Evolutionary conservation across 2,797 vertebrate genomes (phyloP).

Genomic region (Brotula barbata): DNA sequence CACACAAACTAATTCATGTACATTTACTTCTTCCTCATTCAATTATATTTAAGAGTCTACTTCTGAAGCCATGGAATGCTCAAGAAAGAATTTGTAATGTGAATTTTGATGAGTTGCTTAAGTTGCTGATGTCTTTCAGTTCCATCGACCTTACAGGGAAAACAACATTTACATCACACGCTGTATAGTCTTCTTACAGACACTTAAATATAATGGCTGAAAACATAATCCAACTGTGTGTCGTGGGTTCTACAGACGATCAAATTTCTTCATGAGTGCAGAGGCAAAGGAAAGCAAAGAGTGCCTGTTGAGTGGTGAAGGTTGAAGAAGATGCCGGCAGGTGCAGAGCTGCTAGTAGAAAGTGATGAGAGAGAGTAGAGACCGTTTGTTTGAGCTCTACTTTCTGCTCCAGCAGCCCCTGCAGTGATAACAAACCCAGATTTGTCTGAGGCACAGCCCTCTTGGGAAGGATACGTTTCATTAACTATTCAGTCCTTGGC

Average conservation of each 20-base stretch:
- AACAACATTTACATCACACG: too few species aligned
- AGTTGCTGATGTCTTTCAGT: neutral
- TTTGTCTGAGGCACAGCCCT: constrained; percentile 63
- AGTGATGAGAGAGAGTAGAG: constrained; percentile 38
- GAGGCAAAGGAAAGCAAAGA: constrained; percentile 11
- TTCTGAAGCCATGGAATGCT: neutral
- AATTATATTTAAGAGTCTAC: neutral
- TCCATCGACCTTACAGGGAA: too few species aligned
- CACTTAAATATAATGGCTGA: too few species aligned
- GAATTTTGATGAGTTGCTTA: constrained; percentile 6
- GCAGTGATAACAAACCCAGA: constrained; percentile 71
- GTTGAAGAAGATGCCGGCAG: constrained; percentile 57
- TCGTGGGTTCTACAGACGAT: too few species aligned
- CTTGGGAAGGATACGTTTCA: constrained; percentile 62
- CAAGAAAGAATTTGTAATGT: neutral
- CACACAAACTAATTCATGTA: neutral
- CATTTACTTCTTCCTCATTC: neutral
- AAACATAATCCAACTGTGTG: too few species aligned
- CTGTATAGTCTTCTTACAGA: too few species aligned
- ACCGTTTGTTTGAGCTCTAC: constrained; percentile 47
- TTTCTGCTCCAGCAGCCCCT: constrained; percentile 55
- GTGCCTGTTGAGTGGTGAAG: constrained; percentile 35
- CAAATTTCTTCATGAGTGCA: neutral
- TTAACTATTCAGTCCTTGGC: constrained; percentile 65
- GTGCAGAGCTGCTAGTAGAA: constrained; percentile 53